phyloP scores from a whole-genome alignment of 1,140 invertebrate genomes.

The Sitophilus oryzae region DNA sequence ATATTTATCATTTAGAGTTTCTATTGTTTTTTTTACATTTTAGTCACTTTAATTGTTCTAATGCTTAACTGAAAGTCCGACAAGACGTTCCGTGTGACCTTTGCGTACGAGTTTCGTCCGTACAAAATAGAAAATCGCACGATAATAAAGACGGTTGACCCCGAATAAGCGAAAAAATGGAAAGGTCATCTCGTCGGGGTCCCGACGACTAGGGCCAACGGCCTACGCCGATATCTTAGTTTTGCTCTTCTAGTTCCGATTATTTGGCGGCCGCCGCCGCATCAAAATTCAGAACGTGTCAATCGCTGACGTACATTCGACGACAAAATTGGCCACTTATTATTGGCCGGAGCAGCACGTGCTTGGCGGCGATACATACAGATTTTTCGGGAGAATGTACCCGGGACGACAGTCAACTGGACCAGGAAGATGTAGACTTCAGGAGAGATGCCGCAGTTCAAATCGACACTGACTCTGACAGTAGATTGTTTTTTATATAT shows the following conservation, averaged over 20 bases:
- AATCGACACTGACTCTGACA: too few species aligned
- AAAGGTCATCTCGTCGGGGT: background rate
- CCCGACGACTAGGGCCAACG: background rate
- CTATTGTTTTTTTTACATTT: too few species aligned
- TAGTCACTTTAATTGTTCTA: too few species aligned
- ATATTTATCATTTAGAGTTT: too few species aligned
- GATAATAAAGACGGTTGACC: background rate
- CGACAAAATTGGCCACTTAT: slow-evolving; percentile 16
- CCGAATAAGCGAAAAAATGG: background rate
- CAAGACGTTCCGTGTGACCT: too few species aligned
- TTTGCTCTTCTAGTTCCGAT: background rate
- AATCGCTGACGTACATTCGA: slow-evolving; percentile 30
- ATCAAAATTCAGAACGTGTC: slow-evolving; percentile 39
- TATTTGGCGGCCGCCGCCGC: slow-evolving; percentile 12
- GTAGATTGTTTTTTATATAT: too few species aligned
- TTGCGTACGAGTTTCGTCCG: too few species aligned
- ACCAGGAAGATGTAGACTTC: too few species aligned
- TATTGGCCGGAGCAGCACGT: slow-evolving; percentile 34
- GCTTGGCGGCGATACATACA: slow-evolving; percentile 17
- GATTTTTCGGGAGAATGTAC: slow-evolving; percentile 32
- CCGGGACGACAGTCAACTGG: slow-evolving; percentile 17
- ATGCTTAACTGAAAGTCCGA: too few species aligned
- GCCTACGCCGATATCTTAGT: background rate
- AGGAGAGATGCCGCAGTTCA: too few species aligned
- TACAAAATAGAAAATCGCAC: too few species aligned